Evolutionary conservation across 1,140 invertebrate species (phyloP).

Genomic region (Apis dorsata): DNA sequence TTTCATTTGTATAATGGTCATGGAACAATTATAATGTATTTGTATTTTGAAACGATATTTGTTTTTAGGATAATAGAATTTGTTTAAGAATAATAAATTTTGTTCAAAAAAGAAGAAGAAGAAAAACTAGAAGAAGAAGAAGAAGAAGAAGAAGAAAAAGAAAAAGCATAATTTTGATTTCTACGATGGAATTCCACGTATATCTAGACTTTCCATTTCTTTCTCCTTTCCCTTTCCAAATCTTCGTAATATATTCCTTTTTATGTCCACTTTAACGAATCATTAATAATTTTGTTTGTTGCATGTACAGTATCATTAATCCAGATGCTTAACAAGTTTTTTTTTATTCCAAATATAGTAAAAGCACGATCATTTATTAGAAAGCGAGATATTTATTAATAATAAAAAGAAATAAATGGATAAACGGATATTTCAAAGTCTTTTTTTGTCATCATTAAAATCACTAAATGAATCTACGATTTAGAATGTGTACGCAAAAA

Average conservation of each 20-base stretch:
- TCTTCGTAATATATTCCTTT: background rate
- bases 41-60: too few species aligned
- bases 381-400: too few species aligned
- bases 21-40: too few species aligned
- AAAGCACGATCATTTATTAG: background rate
- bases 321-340: background rate
- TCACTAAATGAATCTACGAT: too few species aligned
- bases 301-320: background rate
- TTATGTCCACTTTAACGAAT: background rate
- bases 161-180: conserved; percentile 62
- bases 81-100: background rate
- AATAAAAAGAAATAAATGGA: too few species aligned
- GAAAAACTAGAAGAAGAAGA: background rate
- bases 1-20: too few species aligned
- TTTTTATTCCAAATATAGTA: background rate
- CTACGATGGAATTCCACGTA: conserved; percentile 62
- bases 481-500: too few species aligned
- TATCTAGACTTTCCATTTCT: conserved; percentile 61
- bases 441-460: too few species aligned
- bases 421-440: too few species aligned
- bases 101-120: background rate
- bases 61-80: too few species aligned
- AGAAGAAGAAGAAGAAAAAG: background rate
- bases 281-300: background rate
- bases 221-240: conserved; percentile 55